Evolutionary conservation across 2,113 vertebrate species (phyloP), one percentile per base, ranked within the genome.

Genomic region (Neogobius melanostomus): DNA sequence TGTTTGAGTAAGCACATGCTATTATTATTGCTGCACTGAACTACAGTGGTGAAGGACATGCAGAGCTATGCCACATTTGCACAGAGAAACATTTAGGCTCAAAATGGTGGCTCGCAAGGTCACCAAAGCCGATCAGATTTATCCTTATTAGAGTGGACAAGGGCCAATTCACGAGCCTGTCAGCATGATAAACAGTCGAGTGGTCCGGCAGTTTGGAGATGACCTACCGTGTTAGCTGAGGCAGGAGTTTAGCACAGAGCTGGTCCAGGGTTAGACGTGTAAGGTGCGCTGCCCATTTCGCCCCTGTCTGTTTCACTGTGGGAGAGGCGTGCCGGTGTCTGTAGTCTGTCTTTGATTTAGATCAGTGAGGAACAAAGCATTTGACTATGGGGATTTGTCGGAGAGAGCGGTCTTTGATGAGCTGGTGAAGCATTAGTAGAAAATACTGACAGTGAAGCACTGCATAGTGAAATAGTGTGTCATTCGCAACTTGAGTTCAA

Each of bases 321-420:
- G 69, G 54, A 57, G 64, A 69, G 1, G 17, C 5, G 10, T 5
- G 56, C 69, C 8, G 7, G 36, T 17, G 14, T 60, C 67, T 69
- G 65, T 57, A 79, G 65, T 70, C 43, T 42, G 48, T 76, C 79
- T 88, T 83, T 87, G 76, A 83, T 65, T 82, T 11, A 74, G 76
- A 85, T 85, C 82, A 74, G 74, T 53, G 47, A 50, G 81, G 64
- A 79, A 82, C 85, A 86, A 84, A 86, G 74, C 72, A 70, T 76
- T 76, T 71, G 69, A 72, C 74, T 62, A 10, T 65, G 52, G 72
- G 74, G 80, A 86, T 89, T 87, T 82, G 75, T 84, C 75, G 65
- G 66, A 68, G 69, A 74, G 68, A 81, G 80, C 54, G 71, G 80
- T 71, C 85, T 86, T 85, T 88, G 85, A 82, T 81, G 76, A 80